phyloP scores from a whole-genome alignment of 2,113 vertebrate species.

The Archocentrus centrarchus region DNA sequence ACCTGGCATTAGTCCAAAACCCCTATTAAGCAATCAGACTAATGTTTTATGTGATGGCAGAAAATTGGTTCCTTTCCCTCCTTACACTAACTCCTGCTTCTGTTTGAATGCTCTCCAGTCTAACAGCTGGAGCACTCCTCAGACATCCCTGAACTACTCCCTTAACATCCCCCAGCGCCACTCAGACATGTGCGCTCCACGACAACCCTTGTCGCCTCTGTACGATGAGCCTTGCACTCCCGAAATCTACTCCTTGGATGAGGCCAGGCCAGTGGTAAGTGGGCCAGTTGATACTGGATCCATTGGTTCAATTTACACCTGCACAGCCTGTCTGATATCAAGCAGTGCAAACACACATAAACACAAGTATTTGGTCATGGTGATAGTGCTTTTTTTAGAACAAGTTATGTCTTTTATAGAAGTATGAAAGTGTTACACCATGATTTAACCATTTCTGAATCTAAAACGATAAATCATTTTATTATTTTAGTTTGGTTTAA shows the following conservation, averaged over 20 bases:
- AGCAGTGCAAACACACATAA: constrained; percentile 19
- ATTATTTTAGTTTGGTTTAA: background rate
- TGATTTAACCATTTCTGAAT: background rate
- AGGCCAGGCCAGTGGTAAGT: constrained; percentile 77
- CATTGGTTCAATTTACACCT: constrained; percentile 68
- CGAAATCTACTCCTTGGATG: constrained; percentile 72
- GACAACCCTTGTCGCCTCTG: constrained; percentile 83
- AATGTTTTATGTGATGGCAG: background rate
- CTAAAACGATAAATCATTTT: background rate
- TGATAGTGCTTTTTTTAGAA: background rate
- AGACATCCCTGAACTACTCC: constrained; percentile 69
- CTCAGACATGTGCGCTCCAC: constrained; percentile 75
- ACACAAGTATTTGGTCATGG: background rate
- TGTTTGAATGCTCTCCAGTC: constrained; percentile 74
- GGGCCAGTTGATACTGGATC: constrained; percentile 69
- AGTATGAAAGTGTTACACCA: fast-evolving
- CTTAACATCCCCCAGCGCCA: constrained; percentile 74
- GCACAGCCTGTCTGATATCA: constrained; percentile 35
- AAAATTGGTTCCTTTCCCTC: background rate
- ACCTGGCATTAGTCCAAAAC: constrained; percentile 13
- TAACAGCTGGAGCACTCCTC: constrained; percentile 80
- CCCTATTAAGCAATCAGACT: constrained; percentile 13
- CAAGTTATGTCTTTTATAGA: background rate
- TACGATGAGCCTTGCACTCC: constrained; percentile 85
- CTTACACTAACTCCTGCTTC: constrained; percentile 20